These are phyloP conservation scores for Drosophila lacteicornis DNA, from an alignment of 1,140 invertebrate species.

Conservation along the genomic window DNA sequence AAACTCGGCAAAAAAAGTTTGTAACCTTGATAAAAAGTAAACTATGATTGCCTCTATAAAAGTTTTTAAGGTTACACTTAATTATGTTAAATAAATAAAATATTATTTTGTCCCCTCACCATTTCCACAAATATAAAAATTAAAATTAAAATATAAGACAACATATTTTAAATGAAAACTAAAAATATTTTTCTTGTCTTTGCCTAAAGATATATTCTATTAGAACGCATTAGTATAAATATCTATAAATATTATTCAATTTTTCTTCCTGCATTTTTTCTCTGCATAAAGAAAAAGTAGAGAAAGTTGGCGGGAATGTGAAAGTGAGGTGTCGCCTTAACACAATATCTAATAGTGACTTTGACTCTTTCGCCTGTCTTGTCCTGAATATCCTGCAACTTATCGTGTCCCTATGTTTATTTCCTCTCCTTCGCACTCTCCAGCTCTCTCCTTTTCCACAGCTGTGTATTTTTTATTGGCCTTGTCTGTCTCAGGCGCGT, in stretches of 20 bases:
- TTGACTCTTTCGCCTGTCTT: slow-evolving; percentile 43
- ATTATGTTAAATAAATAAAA: too few relatives aligned
- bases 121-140: too few relatives aligned
- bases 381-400: slow-evolving; percentile 43
- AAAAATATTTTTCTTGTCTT: not conserved
- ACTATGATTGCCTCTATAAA: too few relatives aligned
- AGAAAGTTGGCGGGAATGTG: slow-evolving; percentile 2
- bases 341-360: slow-evolving; percentile 55
- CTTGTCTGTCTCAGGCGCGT: slow-evolving; percentile 56
- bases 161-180: too few relatives aligned
- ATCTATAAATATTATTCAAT: not conserved
- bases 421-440: slow-evolving; percentile 10
- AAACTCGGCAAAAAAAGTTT: too few relatives aligned
- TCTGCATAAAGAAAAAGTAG: not conserved
- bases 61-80: too few relatives aligned
- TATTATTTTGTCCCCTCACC: too few relatives aligned
- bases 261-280: not conserved
- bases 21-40: too few relatives aligned
- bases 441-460: slow-evolving; percentile 3
- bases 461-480: slow-evolving; percentile 59
- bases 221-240: too few relatives aligned
- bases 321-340: slow-evolving; percentile 48
- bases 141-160: not conserved
- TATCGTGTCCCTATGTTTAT: slow-evolving; percentile 25
- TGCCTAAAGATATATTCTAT: too few relatives aligned